Conservation (phyloP, 92 coral and sea anemone species). For the Palythoa heliodiscus region DNA sequence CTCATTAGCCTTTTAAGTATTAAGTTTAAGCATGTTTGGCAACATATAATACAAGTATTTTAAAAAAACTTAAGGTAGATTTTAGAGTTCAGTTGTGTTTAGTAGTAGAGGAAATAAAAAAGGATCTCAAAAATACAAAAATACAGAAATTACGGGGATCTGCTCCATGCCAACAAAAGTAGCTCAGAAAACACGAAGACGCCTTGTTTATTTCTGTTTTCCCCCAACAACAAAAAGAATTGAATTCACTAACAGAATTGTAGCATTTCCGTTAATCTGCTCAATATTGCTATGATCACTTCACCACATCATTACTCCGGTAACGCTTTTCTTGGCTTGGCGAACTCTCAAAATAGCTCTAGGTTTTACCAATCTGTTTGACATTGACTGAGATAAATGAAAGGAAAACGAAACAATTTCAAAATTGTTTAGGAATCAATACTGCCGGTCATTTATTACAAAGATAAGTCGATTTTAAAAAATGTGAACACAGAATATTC, state of each 20-base stretch:
- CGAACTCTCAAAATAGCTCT: background rate
- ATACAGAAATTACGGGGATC: background rate
- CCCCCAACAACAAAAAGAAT: background rate
- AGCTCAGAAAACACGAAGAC: background rate
- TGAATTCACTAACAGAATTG: background rate
- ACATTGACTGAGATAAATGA: background rate
- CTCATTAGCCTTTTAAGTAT: no score
- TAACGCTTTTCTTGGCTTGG: background rate
- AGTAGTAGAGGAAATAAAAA: no score
- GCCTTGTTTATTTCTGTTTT: background rate
- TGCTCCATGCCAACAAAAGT: background rate
- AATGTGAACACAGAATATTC: background rate
- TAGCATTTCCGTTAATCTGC: background rate
- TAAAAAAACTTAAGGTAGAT: no score
- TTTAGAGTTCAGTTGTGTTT: no score
- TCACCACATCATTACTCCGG: background rate
- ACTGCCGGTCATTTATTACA: slow-evolving; percentile 12
- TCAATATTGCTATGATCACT: background rate
- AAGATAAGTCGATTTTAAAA: background rate
- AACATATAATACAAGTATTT: no score
- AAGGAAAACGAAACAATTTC: background rate
- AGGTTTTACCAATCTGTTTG: background rate
- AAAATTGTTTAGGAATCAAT: background rate
- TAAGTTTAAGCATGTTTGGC: no score
- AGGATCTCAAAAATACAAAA: no score